These are phyloP conservation scores for Noctua fimbriata DNA, from an alignment of 2,888 invertebrate species.

Conservation along the genomic window DNA sequence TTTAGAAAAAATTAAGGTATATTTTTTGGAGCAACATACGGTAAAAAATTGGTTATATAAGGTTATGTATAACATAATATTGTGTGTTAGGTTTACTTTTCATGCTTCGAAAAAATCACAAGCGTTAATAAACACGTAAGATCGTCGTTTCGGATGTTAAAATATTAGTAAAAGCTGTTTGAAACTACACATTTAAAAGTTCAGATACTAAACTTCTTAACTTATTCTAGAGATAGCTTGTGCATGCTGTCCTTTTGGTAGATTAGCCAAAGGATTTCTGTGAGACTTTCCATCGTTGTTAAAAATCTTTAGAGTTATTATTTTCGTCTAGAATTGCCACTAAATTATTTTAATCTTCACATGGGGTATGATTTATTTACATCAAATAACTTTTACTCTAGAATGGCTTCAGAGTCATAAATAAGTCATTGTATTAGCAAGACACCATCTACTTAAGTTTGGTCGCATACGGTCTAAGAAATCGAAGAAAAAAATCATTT, in stretches of 20 bases:
- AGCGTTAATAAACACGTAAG: not conserved
- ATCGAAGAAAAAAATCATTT: not conserved
- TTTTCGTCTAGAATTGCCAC: not conserved
- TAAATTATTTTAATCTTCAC: not conserved
- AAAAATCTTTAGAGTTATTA: not conserved
- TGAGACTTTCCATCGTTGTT: not conserved
- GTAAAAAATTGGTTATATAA: not conserved
- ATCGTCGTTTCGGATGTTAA: not conserved
- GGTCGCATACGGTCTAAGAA: not conserved
- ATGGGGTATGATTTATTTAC: not conserved
- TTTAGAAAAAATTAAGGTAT: slow-evolving; percentile 54
- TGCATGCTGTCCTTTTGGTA: not conserved
- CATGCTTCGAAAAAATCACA: not conserved
- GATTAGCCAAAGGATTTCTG: not conserved
- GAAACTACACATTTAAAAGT: not conserved
- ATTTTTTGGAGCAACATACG: slow-evolving; percentile 29
- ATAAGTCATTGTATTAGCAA: not conserved
- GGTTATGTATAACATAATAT: not conserved
- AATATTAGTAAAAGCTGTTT: not conserved
- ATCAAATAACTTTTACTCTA: not conserved
- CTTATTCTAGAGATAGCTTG: not conserved
- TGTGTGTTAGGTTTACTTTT: not conserved
- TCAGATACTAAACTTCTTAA: not conserved
- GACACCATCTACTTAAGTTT: not conserved
- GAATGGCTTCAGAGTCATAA: not conserved